Evolutionary conservation across 1,140 invertebrate genomes (phyloP), one percentile per base, ranked within the genome.

Genomic region (Bombyx mandarina): DNA sequence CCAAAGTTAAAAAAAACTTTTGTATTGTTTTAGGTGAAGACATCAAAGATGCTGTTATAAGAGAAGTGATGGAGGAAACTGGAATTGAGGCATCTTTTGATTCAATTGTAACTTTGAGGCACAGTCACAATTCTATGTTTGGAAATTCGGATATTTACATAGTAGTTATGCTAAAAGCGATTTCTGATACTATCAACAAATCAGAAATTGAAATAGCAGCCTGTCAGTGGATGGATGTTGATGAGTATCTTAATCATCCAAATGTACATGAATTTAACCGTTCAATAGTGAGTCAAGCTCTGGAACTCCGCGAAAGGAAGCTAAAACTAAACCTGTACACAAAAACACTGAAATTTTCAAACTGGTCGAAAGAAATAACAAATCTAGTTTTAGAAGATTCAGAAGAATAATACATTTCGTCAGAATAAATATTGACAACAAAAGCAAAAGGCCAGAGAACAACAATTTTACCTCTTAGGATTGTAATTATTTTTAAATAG

Each of bases 1-100:
- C 4, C 26, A 35, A 35, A 35, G 4, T 35, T 35, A 35, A 35
- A 35, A 35, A 10, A 3, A 12, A 47, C 9, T 26, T 18, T 51
- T 18, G 49, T 51, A 26, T 18, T 47, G 18, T 42, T 84, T 54
- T 64, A 95, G 94, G 93, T 61, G 96, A 98, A 89, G 91, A 96
- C 74, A 88, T 97, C 35, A 88, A 91, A 55, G 91, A 92, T 64
- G 95, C 96, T 18, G 94, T 93, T 1, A 89, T 93, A 43, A 89
- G 96, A 65, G 96, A 98, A 89, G 94, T 98, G 2, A 86, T 91
- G 18, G 97, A 98, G 89, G 96, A 98, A 88, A 98, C 96, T 9
- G 94, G 95, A 54, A 90, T 98, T 58, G 77, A 91, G 62, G 89
- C 93, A 1, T 89, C 92, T 66, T 98, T 97, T 83, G 88, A 92